These are phyloP conservation scores for Sus scrofa DNA, from an alignment of 2,113 vertebrate species.

Conservation along the genomic window DNA sequence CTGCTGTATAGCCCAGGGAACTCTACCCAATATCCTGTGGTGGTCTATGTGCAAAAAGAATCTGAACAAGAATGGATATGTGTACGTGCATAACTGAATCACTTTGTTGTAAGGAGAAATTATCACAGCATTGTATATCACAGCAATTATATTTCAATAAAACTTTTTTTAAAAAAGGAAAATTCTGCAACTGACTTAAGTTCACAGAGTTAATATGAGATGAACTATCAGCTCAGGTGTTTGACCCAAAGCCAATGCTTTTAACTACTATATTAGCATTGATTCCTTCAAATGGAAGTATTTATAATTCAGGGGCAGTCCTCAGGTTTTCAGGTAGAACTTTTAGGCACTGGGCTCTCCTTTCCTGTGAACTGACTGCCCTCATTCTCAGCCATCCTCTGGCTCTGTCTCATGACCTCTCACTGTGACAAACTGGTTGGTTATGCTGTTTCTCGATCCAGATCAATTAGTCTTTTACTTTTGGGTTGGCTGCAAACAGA, in stretches of 20 bases:
- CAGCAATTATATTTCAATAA: no score
- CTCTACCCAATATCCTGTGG: no score
- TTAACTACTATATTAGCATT: neutral
- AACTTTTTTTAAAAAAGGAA: neutral
- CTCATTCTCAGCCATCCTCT: neutral
- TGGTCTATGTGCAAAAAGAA: no score
- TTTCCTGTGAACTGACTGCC: neutral
- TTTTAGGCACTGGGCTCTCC: neutral
- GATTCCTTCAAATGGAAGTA: neutral
- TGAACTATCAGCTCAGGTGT: neutral
- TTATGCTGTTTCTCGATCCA: neutral
- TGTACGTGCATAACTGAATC: no score
- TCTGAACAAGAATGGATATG: no score
- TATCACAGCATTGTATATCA: no score
- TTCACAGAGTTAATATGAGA: neutral
- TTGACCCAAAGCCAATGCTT: neutral
- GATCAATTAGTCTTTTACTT: constrained; percentile 9
- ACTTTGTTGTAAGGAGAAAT: no score
- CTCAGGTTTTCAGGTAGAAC: neutral
- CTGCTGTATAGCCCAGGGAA: no score
- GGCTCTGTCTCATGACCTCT: neutral
- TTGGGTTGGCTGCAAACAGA: neutral
- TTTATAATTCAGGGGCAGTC: neutral
- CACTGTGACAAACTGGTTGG: neutral
- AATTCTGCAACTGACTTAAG: neutral